Percentiles rank a stretch among this genome's conserved stretches.
These are phyloP conservation scores for Edolisoma coerulescens DNA, from an alignment of 2,113 vertebrate genomes.

Conservation along the genomic window DNA sequence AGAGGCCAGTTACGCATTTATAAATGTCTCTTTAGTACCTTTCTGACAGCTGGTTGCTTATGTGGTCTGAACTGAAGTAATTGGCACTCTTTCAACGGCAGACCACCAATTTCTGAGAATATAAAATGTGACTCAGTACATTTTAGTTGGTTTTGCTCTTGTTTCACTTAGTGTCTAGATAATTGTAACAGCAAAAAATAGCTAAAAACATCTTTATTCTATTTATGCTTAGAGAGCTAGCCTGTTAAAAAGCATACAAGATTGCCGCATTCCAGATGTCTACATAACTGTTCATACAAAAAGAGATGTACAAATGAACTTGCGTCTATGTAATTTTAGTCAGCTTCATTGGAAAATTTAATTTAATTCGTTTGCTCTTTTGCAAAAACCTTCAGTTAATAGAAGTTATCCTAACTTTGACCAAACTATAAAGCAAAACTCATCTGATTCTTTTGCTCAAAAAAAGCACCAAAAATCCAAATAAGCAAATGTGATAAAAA, in stretches of 20 bases:
- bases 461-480: not conserved
- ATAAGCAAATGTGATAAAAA: not conserved
- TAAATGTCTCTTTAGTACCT: not conserved
- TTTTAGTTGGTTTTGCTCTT: not conserved
- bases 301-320: not conserved
- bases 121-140: not conserved
- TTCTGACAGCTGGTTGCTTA: not conserved
- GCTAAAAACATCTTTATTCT: not conserved
- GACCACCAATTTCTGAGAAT: not conserved
- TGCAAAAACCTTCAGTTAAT: not conserved
- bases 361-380: not conserved
- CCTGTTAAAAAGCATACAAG: not conserved
- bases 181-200: not conserved
- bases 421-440: not conserved
- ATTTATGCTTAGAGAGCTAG: not conserved
- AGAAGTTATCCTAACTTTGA: not conserved
- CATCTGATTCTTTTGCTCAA: not conserved
- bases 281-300: not conserved
- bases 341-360: not conserved
- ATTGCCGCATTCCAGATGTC: not conserved
- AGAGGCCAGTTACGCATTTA: not conserved
- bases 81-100: not conserved
- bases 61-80: not conserved
- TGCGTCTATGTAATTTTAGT: not conserved
- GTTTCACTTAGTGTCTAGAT: not conserved